Base-by-base conservation (phyloP, 2,888 invertebrate species). In the Caenorhabditis afra region DNA sequence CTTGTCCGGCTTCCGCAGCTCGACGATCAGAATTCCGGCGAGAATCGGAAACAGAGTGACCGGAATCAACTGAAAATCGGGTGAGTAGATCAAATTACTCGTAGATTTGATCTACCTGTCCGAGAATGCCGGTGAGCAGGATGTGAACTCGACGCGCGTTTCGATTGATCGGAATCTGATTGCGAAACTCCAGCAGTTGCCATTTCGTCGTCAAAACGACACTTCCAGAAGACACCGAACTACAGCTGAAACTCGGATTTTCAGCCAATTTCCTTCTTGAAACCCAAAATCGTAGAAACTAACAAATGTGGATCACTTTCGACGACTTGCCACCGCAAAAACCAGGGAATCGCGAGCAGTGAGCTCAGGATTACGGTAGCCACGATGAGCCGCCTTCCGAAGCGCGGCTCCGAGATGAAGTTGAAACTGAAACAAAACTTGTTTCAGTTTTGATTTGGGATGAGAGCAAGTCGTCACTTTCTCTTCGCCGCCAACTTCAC, bases 261-360 rank as follows among this genome's bases (percentile, higher is more conserved):
- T 29, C n/a, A n/a, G n/a, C n/a, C 29, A 29, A 29, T 29, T 29
- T 29, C 44, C 39, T 39, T 39, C 12, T 12, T 10, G 12, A 7
- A 10, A 10, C 39, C 12, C 39, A 10, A 39, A 39, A 39, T 12
- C 7, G 39, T 10, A 39, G 39, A 39, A 44, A 44, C 47, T 4
- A 2, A 68, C 59, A 5, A 52, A 47, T 61, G 61, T 10, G 59
- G 45, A 37, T 52, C 68, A 1, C 7, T 29, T 22, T 44, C 41
- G n/a, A 70, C 53, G 1, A 70, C 20, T 23, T 50, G 68, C n/a
- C 61, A 70, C n/a, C 68, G 59, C n/a, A 70, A 35, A 2, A 45
- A 12, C 10, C 45, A 70, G 18, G 68, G 35, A 20, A 61, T 45
- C 0, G 39, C 1, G 10, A 70, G 53, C 0, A 61, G 68, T 1